These are phyloP conservation scores for Mellivora capensis DNA, from an alignment of 2,113 vertebrate genomes.

Conservation along the genomic window DNA sequence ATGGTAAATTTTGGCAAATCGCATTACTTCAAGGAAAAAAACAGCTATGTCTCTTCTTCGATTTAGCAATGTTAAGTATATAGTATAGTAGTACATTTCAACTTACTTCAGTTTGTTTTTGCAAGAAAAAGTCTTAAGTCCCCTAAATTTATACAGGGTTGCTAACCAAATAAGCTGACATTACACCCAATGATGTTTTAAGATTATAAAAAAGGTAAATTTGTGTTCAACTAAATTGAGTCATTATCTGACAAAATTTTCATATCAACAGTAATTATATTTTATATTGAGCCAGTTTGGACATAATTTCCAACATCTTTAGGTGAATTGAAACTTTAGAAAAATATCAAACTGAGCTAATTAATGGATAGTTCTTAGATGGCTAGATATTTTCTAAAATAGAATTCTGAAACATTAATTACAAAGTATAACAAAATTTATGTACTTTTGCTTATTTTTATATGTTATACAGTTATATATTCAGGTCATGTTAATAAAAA, in stretches of 20 bases:
- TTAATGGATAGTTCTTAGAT: neutral
- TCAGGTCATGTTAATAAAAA: neutral
- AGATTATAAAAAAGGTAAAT: constrained; percentile 5
- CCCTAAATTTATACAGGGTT: neutral
- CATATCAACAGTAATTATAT: neutral
- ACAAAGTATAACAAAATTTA: neutral
- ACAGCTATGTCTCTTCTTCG: neutral
- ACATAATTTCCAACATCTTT: neutral
- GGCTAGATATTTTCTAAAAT: neutral
- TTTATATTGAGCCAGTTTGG: neutral
- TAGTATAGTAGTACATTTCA: neutral
- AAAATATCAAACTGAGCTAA: neutral
- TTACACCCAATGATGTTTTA: neutral
- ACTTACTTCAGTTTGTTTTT: neutral
- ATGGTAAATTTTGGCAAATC: neutral
- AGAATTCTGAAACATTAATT: neutral
- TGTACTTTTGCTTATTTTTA: neutral
- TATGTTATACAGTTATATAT: neutral
- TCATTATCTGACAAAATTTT: constrained; percentile 14
- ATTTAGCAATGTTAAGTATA: neutral
- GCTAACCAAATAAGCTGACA: neutral
- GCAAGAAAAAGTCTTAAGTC: neutral
- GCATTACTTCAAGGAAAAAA: neutral
- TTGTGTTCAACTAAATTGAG: neutral
- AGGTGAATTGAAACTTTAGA: neutral